phyloP scores from a whole-genome alignment of 53 echinoderm and acorn worm genomes.

The Echinometra lucunter region DNA sequence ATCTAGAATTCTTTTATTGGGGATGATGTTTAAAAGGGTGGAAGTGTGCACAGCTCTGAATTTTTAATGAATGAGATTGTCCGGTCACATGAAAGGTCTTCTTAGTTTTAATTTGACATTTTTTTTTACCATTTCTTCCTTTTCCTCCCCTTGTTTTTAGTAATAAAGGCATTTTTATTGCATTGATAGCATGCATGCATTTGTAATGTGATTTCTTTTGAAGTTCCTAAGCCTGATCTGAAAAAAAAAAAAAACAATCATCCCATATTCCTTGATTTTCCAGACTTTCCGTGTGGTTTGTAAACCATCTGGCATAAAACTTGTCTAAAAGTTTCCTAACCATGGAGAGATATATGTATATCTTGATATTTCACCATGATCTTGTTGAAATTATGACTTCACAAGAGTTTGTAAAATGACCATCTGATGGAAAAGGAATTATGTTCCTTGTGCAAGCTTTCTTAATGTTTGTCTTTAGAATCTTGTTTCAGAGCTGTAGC shows the following conservation, averaged over 20 bases:
- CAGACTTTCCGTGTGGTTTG: background rate
- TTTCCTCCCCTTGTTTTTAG: no score
- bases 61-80: no score
- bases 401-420: background rate
- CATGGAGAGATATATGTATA: background rate
- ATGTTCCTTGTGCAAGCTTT: background rate
- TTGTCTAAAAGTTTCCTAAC: background rate
- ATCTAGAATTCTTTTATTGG: background rate
- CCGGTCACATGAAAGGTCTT: no score
- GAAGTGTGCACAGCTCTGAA: background rate
- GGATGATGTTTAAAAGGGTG: background rate
- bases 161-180: no score
- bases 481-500: background rate
- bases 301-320: background rate
- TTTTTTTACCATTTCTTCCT: background rate
- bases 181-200: no score
- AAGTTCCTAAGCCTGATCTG: background rate
- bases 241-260: background rate
- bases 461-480: background rate
- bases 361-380: background rate
- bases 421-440: background rate
- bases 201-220: background rate
- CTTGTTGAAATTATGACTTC: background rate
- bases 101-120: background rate
- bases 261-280: background rate